These are phyloP conservation scores for Xerus rutilus DNA, from an alignment of 2,797 vertebrate genomes.

Conservation along the genomic window DNA sequence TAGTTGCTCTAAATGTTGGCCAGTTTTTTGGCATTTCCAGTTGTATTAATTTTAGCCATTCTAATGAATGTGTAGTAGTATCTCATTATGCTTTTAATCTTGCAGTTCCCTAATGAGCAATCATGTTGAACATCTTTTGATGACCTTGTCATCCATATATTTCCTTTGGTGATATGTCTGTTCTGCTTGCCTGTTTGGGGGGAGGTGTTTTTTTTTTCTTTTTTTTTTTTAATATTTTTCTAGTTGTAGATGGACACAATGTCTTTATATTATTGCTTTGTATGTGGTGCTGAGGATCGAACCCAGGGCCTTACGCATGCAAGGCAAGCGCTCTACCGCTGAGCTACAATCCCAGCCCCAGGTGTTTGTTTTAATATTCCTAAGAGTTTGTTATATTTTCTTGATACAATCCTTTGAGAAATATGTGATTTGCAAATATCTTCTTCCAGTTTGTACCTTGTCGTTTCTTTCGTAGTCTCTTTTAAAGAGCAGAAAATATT, in stretches of 20 bases:
- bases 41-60: constrained; percentile 43
- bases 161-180: no score
- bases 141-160: not conserved
- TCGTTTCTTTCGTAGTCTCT: constrained; percentile 24
- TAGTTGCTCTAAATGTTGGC: not conserved
- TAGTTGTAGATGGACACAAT: no score
- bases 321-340: no score
- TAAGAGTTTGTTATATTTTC: constrained; percentile 23
- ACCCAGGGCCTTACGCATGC: no score
- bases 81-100: constrained; percentile 38
- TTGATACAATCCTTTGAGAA: constrained; percentile 17
- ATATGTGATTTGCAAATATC: constrained; percentile 48
- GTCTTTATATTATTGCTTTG: no score
- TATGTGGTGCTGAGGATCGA: no score
- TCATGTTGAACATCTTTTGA: constrained; percentile 33
- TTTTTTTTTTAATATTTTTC: no score
- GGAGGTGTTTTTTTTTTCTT: not conserved
- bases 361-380: not conserved
- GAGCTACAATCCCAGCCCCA: no score
- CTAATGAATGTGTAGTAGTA: constrained; percentile 45
- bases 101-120: constrained; percentile 41
- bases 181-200: no score
- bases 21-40: constrained; percentile 42
- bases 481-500: constrained; percentile 46
- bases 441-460: not conserved